Evolutionary conservation across 2,888 invertebrate species (phyloP), one percentile per base, ranked within the genome.

Genomic region (Cheilosia scutellata): DNA sequence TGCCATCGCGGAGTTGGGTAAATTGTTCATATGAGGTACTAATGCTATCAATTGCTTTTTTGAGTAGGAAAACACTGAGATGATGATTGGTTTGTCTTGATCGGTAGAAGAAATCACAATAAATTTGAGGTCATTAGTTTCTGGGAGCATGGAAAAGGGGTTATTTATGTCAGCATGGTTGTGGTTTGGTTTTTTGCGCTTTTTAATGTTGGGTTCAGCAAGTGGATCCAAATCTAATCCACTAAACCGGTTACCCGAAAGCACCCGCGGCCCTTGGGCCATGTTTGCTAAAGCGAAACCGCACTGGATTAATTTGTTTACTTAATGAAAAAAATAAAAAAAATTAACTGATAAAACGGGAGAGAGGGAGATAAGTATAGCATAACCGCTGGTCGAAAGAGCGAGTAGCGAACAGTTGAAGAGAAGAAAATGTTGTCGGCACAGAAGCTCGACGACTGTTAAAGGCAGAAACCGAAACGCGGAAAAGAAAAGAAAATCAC

Each of bases 231-330:
- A n/a, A 5, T 62, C 62, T 5, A 47, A 44, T n/a, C 42, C n/a
- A 27, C 47, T n/a, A 29, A 31, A 31, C 62, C 62, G 62, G 11
- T 62, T 47, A 47, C 62, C 47, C 29, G 31, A 31, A 47, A 47
- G 62, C 44, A 62, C 29, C 25, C 9, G 29, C 29, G 47, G 62
- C 29, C 62, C 62, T 20, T 20, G 20, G 31, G 62, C 44, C 27
- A 62, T 62, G 11, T 31, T 47, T 44, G 2, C 25, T 13, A 44
- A 44, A 44, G 20, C 20, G 20, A 20, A 20, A 20, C 20, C 20
- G 20, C 20, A 20, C 20, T 20, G 20, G 20, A 20, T 20, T 20
- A 20, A 20, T 20, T 20, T 20, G 2, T 2, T 20, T 20, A 20
- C 2, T 20, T 20, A 20, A 20, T 20, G 20, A 20, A 20, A 20